These are phyloP conservation scores for Diplodus sargus DNA, from an alignment of 2,797 vertebrate genomes.

Conservation along the genomic window DNA sequence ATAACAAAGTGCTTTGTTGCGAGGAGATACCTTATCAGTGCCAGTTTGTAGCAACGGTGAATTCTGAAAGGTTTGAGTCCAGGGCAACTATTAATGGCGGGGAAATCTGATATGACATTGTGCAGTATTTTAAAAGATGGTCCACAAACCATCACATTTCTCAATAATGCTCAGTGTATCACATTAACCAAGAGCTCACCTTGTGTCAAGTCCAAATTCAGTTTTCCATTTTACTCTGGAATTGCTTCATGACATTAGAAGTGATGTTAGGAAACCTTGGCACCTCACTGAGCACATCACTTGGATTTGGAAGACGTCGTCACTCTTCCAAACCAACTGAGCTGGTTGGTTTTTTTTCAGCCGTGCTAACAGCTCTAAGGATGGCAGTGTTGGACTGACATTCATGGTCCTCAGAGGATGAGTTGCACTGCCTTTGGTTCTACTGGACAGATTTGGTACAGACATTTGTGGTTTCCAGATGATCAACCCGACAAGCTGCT, in stretches of 20 bases:
- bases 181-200: background rate
- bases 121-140: conserved; percentile 20
- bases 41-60: conserved; percentile 18
- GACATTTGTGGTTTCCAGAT: background rate
- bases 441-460: background rate
- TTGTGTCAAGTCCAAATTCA: conserved; percentile 16
- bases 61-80: conserved; percentile 29
- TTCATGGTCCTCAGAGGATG: background rate
- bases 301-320: conserved; percentile 2
- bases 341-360: background rate
- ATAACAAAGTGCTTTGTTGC: conserved; percentile 48
- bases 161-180: conserved; percentile 7
- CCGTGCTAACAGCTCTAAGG: background rate
- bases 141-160: conserved; percentile 17
- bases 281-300: background rate
- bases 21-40: conserved; percentile 39
- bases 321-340: conserved; percentile 1
- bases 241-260: background rate
- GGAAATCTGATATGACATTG: conserved; percentile 35
- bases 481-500: background rate
- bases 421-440: background rate
- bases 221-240: conserved; percentile 20
- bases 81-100: conserved; percentile 27
- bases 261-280: background rate
- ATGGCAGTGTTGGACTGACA: background rate